Base-by-base conservation (phyloP, 2,888 invertebrate genomes). In the Notodonta dromedarius region DNA sequence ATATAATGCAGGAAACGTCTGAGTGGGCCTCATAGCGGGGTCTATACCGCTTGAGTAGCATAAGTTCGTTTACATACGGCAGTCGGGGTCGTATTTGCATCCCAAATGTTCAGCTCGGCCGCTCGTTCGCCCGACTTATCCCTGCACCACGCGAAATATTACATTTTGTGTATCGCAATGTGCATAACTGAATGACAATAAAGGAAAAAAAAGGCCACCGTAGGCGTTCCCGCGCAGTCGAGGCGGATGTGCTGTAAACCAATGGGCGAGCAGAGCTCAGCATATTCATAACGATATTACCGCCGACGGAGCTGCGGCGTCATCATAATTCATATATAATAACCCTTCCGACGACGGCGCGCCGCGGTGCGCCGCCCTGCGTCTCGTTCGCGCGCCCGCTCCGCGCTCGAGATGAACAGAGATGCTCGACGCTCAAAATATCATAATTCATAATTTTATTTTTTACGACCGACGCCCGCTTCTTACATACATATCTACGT, bases 221-320 rank as follows among this genome's bases (percentile, higher is more conserved):
- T 83, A 93, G 93, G 93, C 93, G 93, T 89, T 88, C 91, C 93
- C 92, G 85, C 84, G 85, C 85, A 84, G 79, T 77, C 85, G 86
- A 92, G 91, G 91, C 92, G 91, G 90, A 89, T 89, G 87, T 90
- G 83, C 88, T 87, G 85, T 85, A 93, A 87, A 82, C 94, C 94
- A 94, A 94, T 94, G 87, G 87, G 91, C 86, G 92, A 86, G 77
- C 88, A 77, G 88, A 86, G 80, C 89, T 83, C 85, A 84, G 91
- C 90, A 94, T 94, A 94, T 94, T 94, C 94, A 94, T 94, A 94
- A 93, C 91, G 91, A 90, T 94, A 93, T 94, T 94, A 93, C 93
- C 87, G 92, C 85, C 89, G 91, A 78, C 91, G 89, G 87, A 86
- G 89, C 82, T 78, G 86, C 91, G 87, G 88, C 90, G 90, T 91